Evolutionary conservation across 2,888 invertebrate genomes (phyloP), one percentile per base, ranked within the genome.

Genomic region (Coelinius sp.): DNA sequence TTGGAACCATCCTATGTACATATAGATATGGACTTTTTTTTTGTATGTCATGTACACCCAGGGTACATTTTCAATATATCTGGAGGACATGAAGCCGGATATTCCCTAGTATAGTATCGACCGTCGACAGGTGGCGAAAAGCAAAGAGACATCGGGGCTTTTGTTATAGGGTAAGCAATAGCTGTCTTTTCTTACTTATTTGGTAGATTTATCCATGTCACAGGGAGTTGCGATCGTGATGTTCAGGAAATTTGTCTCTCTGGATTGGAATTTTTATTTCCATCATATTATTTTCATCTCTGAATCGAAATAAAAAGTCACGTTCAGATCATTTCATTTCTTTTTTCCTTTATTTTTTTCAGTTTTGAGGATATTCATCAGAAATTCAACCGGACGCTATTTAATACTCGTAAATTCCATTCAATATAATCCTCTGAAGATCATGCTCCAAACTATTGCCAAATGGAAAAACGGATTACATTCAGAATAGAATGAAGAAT

Each of bases 191-290:
- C 38, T 38, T 44, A 10, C 31, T 24, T 66, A 24, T 17, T 66
- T 20, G 8, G 17, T 20, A 20, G 59, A 59, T 59, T 59, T 59
- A 59, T 81, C 79, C 69, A 63, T 75, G 72, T 68, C 71, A 75
- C 69, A 71, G 75, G 75, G 75, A 75, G n/a, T 12, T 41, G n/a
- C n/a, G 72, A 75, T 76, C 68, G 76, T 80, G 76, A 75, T 74
- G 72, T 75, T 46, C 74, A 74, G 77, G 56, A 72, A 10, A 35
- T 59, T 59, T 35, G 6, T 59, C 35, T 2, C 17, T 59, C 22
- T 10, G 14, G 31, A 35, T 31, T 31, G 31, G 27, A 31, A 31
- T 31, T 27, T 20, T 20, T 49, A 20, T 17, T 20, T 49, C 17
- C 3, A 2, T 20, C 1, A 20, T 17, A 1, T 20, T 17, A 17